Conservation (phyloP, 2,888 invertebrate genomes). For the Drosophila borealis region DNA sequence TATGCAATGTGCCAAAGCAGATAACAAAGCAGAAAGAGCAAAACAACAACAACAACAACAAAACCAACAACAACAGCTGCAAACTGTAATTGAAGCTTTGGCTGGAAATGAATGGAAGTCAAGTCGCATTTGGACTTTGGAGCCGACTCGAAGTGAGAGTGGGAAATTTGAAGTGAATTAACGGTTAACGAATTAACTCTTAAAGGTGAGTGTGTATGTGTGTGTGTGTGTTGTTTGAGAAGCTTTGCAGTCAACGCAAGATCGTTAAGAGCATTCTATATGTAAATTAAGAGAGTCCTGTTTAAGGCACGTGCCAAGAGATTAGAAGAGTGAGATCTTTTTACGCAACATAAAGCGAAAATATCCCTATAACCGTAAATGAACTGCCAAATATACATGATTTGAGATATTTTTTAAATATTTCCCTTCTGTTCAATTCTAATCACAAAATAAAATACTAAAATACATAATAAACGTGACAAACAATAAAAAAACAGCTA, state of each 20-base stretch:
- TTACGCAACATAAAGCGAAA: neutral
- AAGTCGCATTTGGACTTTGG: constrained; percentile 55
- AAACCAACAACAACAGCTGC: constrained; percentile 36
- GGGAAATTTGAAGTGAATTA: constrained; percentile 19
- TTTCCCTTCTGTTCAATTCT: too few relatives aligned
- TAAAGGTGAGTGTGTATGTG: neutral
- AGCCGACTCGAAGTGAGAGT: constrained; percentile 23
- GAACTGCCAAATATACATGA: too few relatives aligned
- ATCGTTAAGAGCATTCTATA: neutral
- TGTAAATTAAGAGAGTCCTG: neutral
- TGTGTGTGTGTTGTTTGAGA: neutral
- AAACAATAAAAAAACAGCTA: too few relatives aligned
- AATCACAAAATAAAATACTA: too few relatives aligned
- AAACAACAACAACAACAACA: constrained; percentile 26
- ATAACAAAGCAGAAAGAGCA: constrained; percentile 37
- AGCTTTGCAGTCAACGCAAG: neutral
- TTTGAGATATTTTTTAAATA: too few relatives aligned
- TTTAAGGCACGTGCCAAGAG: constrained; percentile 1
- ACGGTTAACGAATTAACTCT: constrained; percentile 11
- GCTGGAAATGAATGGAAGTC: constrained; percentile 42
- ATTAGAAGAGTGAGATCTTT: too few relatives aligned
- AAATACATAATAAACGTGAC: too few relatives aligned
- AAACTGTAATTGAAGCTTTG: constrained; percentile 47
- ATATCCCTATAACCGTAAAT: too few relatives aligned
- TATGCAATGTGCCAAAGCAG: constrained; percentile 74